Conservation (phyloP, 2,113 vertebrate genomes). For the Eurystomus gularis region DNA sequence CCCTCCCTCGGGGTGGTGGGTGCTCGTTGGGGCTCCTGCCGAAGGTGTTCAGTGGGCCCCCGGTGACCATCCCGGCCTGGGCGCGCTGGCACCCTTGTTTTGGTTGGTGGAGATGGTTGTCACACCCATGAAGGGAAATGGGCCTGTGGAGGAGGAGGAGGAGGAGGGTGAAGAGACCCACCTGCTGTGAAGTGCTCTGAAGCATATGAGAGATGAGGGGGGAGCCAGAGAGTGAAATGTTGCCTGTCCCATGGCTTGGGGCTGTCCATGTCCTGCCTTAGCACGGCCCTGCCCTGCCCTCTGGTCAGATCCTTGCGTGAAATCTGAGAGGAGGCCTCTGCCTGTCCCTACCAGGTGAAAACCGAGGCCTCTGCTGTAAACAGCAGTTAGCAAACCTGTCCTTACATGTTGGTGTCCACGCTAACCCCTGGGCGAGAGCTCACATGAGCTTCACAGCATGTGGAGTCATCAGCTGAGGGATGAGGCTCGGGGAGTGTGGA, state of each 20-base stretch:
- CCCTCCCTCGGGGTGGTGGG: not conserved
- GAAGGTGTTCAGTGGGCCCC: accelerated
- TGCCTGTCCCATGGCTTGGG: not conserved
- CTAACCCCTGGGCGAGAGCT: not conserved
- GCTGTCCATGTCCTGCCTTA: not conserved
- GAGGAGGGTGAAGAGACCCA: not conserved
- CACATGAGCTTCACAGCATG: not conserved
- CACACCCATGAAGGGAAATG: not conserved
- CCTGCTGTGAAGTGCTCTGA: not conserved
- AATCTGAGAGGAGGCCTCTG: constrained; percentile 31
- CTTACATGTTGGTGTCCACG: not conserved
- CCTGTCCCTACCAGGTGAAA: not conserved
- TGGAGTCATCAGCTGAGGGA: not conserved
- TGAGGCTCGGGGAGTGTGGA: not conserved
- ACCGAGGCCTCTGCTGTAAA: not conserved
- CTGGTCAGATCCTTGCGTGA: not conserved
- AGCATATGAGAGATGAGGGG: not conserved
- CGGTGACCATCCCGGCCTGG: not conserved
- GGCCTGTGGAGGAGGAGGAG: not conserved
- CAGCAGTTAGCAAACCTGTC: not conserved
- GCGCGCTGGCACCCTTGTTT: not conserved
- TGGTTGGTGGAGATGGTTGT: not conserved
- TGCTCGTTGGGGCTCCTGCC: not conserved
- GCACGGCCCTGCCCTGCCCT: not conserved
- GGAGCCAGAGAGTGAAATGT: not conserved